Evolutionary conservation across 2,888 invertebrate species (phyloP), one percentile per base, ranked within the genome.

Genomic region (Acanthacorydalis orientalis): DNA sequence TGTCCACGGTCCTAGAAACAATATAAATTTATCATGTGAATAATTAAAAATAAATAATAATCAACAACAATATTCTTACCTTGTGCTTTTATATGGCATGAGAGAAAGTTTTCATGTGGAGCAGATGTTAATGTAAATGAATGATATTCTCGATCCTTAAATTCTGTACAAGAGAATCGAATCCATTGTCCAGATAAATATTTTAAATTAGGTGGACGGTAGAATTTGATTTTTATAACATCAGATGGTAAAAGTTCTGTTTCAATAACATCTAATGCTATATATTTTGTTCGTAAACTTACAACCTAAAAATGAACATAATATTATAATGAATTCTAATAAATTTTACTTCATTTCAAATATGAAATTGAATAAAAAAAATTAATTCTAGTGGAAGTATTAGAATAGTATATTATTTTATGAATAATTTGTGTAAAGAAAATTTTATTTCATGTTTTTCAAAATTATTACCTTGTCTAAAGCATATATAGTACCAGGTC

Each of bases 151-250:
- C 84, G 81, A 9, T 83, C 81, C 51, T 82, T 77, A 60, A 93
- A 89, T 0, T 87, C 85, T 0, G 92, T 92, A 59, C 95, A 95
- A 0, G 90, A 83, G 8, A 95, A 67, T 1, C 95, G 77, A 8
- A 93, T 88, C 91, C 91, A 91, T 64, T 91, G 91, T n/a, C 91
- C 91, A 32, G 88, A 89, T 38, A 90, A 68, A 60, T 93, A 95
- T 65, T 91, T 91, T 53, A 95, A 78, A 67, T 93, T 92, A 0
- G 93, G 91, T 6, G 95, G 95, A 41, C 95, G 78, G 61, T 92
- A 92, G 67, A 93, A 95, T 63, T 89, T 92, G 44, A 95, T 83
- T 69, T 89, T 91, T 53, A 91, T 88, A 0, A 91, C 91, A 63
- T 91, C 91, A 1, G 93, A 95, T 4, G 95, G 95, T 44, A 95